Conservation (phyloP, 2,797 vertebrate genomes). For the Rhabdomys pumilio region DNA sequence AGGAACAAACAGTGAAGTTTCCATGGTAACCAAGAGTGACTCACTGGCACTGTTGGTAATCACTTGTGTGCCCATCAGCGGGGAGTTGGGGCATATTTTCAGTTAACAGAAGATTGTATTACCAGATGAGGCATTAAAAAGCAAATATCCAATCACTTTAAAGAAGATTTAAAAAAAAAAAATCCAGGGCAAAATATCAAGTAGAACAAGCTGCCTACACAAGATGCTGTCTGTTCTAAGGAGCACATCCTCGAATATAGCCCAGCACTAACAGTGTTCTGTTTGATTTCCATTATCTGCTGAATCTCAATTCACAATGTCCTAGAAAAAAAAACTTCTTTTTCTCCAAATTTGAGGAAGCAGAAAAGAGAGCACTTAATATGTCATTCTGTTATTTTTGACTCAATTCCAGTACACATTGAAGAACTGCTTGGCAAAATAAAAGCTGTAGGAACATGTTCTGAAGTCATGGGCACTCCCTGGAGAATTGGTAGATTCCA, state of each 20-base stretch:
- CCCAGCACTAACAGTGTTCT: neutral
- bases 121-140: neutral
- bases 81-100: neutral
- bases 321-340: conserved; percentile 16
- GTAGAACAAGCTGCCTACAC: neutral
- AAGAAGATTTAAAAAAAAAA: neutral
- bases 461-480: neutral
- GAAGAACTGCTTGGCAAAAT: conserved; percentile 55
- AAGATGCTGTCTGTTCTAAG: neutral
- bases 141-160: neutral
- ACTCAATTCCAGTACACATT: conserved; percentile 46
- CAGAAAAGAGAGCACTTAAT: conserved; percentile 49
- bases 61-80: neutral
- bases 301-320: neutral
- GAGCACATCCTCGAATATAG: neutral
- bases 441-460: neutral
- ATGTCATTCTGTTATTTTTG: conserved; percentile 52
- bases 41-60: conserved; percentile 31
- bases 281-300: neutral
- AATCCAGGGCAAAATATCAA: neutral
- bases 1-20: conserved; percentile 58
- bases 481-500: conserved; percentile 33
- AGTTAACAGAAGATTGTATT: neutral
- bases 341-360: conserved; percentile 62
- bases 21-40: conserved; percentile 25